Base-by-base conservation (phyloP, 2,797 vertebrate genomes). In the Pangasius krempfi region DNA sequence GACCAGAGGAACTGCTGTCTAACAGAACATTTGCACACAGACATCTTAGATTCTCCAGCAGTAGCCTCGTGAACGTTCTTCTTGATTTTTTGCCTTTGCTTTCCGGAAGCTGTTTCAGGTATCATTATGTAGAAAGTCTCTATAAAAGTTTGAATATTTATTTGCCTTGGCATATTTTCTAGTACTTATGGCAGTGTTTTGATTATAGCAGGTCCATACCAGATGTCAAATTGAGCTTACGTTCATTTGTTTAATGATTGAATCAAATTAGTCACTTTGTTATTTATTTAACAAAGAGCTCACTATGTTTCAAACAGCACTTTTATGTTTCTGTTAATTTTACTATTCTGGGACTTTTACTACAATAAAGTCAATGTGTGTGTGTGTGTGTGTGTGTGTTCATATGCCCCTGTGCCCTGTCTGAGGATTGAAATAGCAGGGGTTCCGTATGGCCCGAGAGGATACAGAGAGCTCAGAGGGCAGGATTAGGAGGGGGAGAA, bases 381-480 rank as follows among this genome's bases (percentile, higher is more conserved):
- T 73, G 22, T 64, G 86, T 76, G 54, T 84, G 85, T 86, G 44
- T 86, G 73, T 86, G 85, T 87, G 84, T 81, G 47, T 89, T 58
- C 68, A 18, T 75, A 89, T 82, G 75, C 78, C 73, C 72, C 60
- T 86, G 68, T 89, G 82, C 86, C 87, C 40, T 88, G 75, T 89
- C 58, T 90, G 85, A 90, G 89, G 82, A 88, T 89, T 89, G 86
- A 84, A 92, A 93, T 89, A 93, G 90, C 83, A 82, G 87, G 85
- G 85, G 88, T 85, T 90, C 89, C 91, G 93, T 92, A 93, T 94
- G 92, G 93, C 90, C 92, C 70, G 91, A 86, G 90, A 89, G 72
- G 84, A 89, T 92, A 93, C 93, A 94, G 82, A 89, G 79, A 93
- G 93, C 93, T 90, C 86, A 66, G 93, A 94, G 93, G 80, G 66